These are phyloP conservation scores for Pyrocephalus nanus DNA, from an alignment of 2,797 vertebrate genomes.

Conservation along the genomic window DNA sequence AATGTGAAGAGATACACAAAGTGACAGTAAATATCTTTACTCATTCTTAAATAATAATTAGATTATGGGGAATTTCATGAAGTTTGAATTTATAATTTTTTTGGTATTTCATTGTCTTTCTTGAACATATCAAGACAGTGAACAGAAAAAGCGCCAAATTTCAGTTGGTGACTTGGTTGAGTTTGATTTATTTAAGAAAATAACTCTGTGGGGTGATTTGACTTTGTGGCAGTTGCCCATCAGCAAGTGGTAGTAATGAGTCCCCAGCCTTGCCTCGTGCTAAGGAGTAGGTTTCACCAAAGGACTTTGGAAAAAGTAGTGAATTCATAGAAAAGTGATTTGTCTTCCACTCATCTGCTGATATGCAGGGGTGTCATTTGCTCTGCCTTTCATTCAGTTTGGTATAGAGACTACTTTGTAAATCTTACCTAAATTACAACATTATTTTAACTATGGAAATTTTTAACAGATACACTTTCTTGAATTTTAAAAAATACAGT, in stretches of 20 bases:
- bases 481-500: neutral
- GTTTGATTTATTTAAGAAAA: neutral
- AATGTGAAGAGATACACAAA: neutral
- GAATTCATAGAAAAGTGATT: neutral
- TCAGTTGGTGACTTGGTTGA: neutral
- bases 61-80: neutral
- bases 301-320: neutral
- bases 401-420: neutral
- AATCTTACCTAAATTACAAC: neutral
- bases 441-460: neutral
- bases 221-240: neutral
- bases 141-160: neutral
- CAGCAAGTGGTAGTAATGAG: neutral
- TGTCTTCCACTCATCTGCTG: neutral
- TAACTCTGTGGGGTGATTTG: neutral
- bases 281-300: neutral
- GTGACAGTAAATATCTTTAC: neutral
- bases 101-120: neutral
- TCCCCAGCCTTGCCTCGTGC: rapidly evolving
- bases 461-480: neutral
- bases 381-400: neutral
- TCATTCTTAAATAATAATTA: neutral
- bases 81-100: neutral
- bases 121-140: neutral
- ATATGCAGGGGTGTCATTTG: neutral